Evolutionary conservation across 2,113 vertebrate genomes (phyloP).

Genomic region (Podarcis muralis): DNA sequence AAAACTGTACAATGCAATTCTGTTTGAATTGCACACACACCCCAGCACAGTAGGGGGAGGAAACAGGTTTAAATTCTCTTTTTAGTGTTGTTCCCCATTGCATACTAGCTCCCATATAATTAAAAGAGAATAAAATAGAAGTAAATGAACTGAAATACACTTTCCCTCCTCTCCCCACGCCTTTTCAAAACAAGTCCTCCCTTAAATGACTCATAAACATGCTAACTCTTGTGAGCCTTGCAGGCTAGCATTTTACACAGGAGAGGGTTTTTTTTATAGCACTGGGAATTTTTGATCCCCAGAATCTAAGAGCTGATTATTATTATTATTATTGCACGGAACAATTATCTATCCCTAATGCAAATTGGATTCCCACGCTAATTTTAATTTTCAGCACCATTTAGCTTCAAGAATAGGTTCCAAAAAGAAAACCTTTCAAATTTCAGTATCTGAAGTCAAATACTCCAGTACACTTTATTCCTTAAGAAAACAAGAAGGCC

Average conservation of each 20-base stretch:
- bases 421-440: constrained; percentile 42
- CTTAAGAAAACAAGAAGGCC: constrained; percentile 26
- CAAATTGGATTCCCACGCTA: constrained; percentile 50
- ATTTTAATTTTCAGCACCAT: constrained; percentile 61
- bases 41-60: background rate
- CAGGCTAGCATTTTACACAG: constrained; percentile 22
- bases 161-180: constrained; percentile 4
- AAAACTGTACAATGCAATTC: constrained; percentile 41
- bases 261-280: constrained; percentile 23
- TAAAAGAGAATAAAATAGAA: background rate
- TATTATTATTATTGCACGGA: constrained; percentile 20
- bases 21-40: constrained; percentile 36
- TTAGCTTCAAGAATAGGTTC: constrained; percentile 55
- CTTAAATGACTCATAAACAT: background rate
- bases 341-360: constrained; percentile 53
- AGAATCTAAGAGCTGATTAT: constrained; percentile 44
- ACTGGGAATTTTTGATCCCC: constrained; percentile 54
- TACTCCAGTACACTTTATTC: constrained; percentile 1
- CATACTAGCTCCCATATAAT: background rate
- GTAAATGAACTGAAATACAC: background rate
- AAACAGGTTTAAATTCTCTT: constrained; percentile 13
- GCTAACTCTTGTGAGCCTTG: constrained; percentile 40
- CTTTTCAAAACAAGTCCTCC: constrained; percentile 7
- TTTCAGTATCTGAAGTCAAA: constrained; percentile 46
- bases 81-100: constrained; percentile 29